Evolutionary conservation across 2,888 invertebrate species (phyloP).

Genomic region (Thumatha senex): DNA sequence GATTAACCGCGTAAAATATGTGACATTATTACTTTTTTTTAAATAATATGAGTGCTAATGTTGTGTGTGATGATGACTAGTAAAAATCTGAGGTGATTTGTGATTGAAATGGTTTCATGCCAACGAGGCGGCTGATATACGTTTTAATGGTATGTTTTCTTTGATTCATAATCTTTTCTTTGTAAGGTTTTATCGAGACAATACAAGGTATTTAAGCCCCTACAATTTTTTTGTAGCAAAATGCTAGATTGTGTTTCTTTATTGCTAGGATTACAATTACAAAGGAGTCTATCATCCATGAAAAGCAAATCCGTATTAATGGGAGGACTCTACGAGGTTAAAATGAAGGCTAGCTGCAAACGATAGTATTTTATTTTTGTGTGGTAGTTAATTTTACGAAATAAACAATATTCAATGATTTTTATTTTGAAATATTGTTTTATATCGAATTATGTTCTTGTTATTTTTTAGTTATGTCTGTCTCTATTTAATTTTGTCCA

Average conservation of each 20-base stretch:
- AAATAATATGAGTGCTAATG: constrained; percentile 8
- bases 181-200: not conserved
- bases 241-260: not conserved
- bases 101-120: constrained; percentile 18
- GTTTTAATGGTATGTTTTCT: constrained; percentile 29
- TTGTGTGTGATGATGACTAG: constrained; percentile 4
- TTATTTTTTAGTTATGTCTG: too few species aligned
- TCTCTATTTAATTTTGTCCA: too few species aligned
- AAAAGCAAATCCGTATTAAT: not conserved
- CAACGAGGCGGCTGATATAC: constrained; percentile 6
- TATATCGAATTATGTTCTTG: too few species aligned
- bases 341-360: too few species aligned
- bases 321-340: too few species aligned
- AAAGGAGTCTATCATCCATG: not conserved
- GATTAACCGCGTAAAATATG: constrained; percentile 22
- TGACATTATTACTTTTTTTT: constrained; percentile 5
- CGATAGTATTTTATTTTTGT: too few species aligned
- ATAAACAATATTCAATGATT: too few species aligned
- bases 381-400: too few species aligned
- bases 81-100: constrained; percentile 6
- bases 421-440: too few species aligned
- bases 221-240: constrained; percentile 3
- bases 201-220: not conserved
- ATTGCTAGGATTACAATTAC: not conserved
- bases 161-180: not conserved